phyloP scores from a whole-genome alignment of 2,113 vertebrate genomes.

The Rhombomys opimus region DNA sequence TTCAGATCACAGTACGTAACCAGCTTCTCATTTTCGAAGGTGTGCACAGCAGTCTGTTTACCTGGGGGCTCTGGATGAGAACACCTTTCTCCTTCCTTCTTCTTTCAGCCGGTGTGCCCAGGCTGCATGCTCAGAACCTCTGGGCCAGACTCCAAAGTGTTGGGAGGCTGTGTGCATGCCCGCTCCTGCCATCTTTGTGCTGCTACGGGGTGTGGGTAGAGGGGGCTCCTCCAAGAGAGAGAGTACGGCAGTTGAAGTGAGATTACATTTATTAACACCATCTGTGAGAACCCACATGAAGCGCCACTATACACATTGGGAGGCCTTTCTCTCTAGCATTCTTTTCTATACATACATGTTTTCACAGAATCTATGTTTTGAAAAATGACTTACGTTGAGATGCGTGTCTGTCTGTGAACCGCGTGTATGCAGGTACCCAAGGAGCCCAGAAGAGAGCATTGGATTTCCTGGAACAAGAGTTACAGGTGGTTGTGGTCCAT shows the following conservation, averaged over 20 bases:
- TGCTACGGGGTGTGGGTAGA: background rate
- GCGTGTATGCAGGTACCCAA: background rate
- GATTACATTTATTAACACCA: background rate
- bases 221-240: background rate
- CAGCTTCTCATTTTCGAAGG: background rate
- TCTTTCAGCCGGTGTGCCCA: background rate
- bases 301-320: background rate
- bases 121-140: background rate
- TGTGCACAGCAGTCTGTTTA: background rate
- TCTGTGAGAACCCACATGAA: background rate
- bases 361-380: background rate
- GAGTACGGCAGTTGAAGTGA: background rate
- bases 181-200: background rate
- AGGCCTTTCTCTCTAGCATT: conserved; percentile 28
- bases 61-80: background rate
- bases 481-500: background rate
- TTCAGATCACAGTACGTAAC: background rate
- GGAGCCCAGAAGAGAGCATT: background rate
- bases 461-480: background rate
- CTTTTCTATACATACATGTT: background rate
- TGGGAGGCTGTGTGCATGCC: background rate
- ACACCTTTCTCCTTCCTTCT: background rate
- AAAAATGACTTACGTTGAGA: background rate
- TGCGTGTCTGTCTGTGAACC: background rate
- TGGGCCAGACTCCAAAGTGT: too few relatives aligned